Evolutionary conservation across 2,113 vertebrate species (phyloP).

Genomic region (Pachycephala philippinensis): DNA sequence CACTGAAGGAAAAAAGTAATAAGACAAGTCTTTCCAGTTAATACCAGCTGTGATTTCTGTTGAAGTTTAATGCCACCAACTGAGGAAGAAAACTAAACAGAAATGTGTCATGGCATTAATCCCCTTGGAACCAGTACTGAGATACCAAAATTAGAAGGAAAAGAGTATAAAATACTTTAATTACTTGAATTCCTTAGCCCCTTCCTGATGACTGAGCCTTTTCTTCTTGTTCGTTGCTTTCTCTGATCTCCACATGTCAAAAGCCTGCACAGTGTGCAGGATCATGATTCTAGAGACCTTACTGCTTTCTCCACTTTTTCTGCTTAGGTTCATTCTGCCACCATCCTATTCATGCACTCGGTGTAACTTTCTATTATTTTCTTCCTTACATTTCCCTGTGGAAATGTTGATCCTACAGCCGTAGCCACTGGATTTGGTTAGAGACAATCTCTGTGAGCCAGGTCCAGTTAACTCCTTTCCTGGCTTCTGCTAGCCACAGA

Average conservation of each 20-base stretch:
- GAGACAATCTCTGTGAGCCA: background rate
- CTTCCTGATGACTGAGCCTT: background rate
- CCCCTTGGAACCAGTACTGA: background rate
- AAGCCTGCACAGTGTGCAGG: background rate
- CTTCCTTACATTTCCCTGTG: background rate
- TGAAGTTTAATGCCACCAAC: background rate
- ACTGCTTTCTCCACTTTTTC: background rate
- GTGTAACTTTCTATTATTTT: background rate
- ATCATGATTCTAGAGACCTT: background rate
- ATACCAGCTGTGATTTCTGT: background rate
- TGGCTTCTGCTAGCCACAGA: background rate
- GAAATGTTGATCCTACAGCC: background rate
- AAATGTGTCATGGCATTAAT: background rate
- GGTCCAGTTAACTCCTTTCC: background rate
- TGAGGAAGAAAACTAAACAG: background rate
- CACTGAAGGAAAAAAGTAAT: background rate
- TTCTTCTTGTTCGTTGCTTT: background rate
- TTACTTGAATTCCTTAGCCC: background rate
- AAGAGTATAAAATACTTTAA: background rate
- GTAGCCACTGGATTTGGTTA: background rate
- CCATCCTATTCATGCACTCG: background rate
- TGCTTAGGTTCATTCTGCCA: background rate
- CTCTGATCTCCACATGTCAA: background rate
- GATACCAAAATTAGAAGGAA: background rate
- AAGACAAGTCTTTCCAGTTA: background rate